Base-by-base conservation (phyloP, 1,140 invertebrate species). In the Acromyrmex echinatior region DNA sequence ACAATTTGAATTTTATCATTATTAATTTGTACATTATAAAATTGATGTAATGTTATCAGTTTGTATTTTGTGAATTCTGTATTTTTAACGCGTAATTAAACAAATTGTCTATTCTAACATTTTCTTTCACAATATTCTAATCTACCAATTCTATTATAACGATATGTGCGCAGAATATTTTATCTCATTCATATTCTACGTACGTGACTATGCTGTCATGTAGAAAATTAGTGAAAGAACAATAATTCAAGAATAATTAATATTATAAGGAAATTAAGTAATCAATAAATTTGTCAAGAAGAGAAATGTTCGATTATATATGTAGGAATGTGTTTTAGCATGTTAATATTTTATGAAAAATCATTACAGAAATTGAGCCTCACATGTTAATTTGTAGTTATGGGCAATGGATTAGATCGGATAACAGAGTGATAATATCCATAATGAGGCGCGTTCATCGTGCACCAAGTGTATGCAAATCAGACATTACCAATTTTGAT, bases 401-500 rank as follows among this genome's bases (percentile, higher is more conserved):
- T 66, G 18, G 63, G 18, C 9, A 66, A 66, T 35, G 18, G 65
- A 39, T 51, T 45, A 68, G 85, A 25, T 79, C 71, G 82, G 31
- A 86, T 92, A 92, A 92, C 91, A 86, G 91, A 89, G 90, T 91
- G 87, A 56, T 91, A 90, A 88, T 89, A 92, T 91, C 88, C 89
- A 91, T 92, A 93, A 93, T 90, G 87, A 92, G 88, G 66, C 84
- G 77, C 73, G 87, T 90, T 86, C 89, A 88, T 92, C 77, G 85
- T 58, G 88, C 73, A 39, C 73, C 88, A 79, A 90, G 53, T 39
- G n/a, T 56, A 82, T 73, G 60, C 79, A 31, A 87, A 39, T 73
- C 87, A 86, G 90, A 90, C 91, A 89, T 91, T 91, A 93, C 92
- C 91, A 90, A 93, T 92, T 80, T 88, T 93, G 92, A 93, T 93